phyloP scores from a whole-genome alignment of 1,140 invertebrate species.

The Drosophila burlai region DNA sequence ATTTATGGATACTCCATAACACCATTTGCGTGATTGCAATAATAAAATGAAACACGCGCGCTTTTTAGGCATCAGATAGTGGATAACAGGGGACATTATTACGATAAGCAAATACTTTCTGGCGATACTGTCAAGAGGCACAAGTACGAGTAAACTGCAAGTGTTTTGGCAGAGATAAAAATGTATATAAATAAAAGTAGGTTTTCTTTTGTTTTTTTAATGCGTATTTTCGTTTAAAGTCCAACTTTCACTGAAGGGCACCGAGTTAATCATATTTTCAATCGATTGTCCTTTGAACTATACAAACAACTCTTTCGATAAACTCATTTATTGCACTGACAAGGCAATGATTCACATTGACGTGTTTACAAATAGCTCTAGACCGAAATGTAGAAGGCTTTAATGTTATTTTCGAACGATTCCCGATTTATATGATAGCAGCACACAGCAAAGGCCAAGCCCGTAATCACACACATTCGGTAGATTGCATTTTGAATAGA shows the following conservation, averaged over 20 bases:
- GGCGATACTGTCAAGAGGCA: conserved; percentile 6
- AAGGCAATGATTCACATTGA: conserved; percentile 13
- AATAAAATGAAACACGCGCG: conserved; percentile 20
- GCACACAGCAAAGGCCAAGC: not conserved
- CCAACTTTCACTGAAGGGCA: not conserved
- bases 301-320: not conserved
- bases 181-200: too few relatives aligned
- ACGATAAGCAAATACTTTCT: conserved; percentile 25
- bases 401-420: conserved; percentile 11
- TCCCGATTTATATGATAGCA: conserved; percentile 13
- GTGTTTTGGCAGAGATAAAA: not conserved
- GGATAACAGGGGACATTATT: conserved; percentile 6
- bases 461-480: conserved; percentile 4
- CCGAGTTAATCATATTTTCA: conserved; percentile 2
- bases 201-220: not conserved
- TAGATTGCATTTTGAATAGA: conserved; percentile 22
- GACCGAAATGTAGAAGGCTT: not conserved
- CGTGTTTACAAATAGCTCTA: conserved; percentile 4
- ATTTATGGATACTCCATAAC: conserved; percentile 19
- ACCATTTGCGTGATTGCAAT: conserved; percentile 16
- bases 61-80: conserved; percentile 21
- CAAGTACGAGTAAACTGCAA: not conserved
- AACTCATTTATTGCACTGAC: conserved; percentile 2
- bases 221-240: not conserved
- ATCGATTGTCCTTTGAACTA: conserved; percentile 6